phyloP scores from a whole-genome alignment of 2,113 vertebrate species.

The Corythaixoides concolor region DNA sequence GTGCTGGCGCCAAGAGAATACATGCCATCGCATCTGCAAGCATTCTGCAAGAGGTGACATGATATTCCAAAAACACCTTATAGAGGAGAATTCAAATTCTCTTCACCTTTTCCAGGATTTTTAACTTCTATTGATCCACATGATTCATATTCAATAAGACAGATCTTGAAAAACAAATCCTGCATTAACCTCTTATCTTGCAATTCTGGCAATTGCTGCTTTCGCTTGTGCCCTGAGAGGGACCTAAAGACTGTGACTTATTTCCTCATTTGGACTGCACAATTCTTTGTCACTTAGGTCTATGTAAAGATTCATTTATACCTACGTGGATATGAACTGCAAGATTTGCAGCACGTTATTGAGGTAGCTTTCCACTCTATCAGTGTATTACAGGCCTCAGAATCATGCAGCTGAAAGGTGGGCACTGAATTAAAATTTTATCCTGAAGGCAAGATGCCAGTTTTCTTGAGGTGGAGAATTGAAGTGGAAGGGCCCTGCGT shows the following conservation, averaged over 20 bases:
- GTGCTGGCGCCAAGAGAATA: neutral
- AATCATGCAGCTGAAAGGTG: neutral
- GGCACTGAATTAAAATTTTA: neutral
- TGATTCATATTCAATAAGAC: neutral
- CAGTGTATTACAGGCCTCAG: neutral
- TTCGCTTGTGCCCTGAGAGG: neutral
- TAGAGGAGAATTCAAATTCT: neutral
- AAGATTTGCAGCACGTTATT: neutral
- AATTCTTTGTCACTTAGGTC: neutral
- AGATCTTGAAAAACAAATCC: neutral
- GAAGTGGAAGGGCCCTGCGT: neutral
- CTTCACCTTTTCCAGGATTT: neutral
- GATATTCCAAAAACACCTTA: neutral
- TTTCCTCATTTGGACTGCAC: neutral
- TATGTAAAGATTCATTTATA: neutral
- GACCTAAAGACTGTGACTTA: neutral
- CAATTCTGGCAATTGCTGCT: neutral
- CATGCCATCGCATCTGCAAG: no score
- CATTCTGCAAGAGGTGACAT: neutral
- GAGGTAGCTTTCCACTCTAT: neutral
- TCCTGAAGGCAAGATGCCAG: neutral
- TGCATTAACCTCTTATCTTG: neutral
- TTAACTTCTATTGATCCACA: neutral
- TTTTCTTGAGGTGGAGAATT: neutral
- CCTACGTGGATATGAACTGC: rapidly evolving